phyloP scores from a whole-genome alignment of 53 echinoderm and acorn worm genomes.

The Astropecten irregularis region DNA sequence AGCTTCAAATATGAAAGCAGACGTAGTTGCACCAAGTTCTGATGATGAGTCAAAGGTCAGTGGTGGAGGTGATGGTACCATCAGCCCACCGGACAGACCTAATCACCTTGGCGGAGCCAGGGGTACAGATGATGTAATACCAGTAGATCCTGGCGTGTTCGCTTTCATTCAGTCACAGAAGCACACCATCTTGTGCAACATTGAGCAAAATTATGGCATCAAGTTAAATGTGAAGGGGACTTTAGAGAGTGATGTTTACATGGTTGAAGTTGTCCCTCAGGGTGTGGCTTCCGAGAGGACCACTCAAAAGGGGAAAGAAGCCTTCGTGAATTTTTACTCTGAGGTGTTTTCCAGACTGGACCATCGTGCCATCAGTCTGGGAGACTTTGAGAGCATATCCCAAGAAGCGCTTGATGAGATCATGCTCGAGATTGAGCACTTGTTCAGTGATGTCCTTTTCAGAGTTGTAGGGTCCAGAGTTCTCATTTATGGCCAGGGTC shows the following conservation, averaged over 20 bases:
- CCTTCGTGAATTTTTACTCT: conserved; percentile 37
- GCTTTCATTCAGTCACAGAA: conserved; percentile 30
- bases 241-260: conserved; percentile 19
- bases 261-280: conserved; percentile 9
- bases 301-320: conserved; percentile 28
- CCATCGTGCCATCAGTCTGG: conserved; percentile 25
- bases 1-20: no score
- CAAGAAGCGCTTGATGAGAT: background rate
- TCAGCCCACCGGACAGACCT: no score
- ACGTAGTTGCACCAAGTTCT: no score
- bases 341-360: conserved; percentile 33
- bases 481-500: conserved; percentile 54
- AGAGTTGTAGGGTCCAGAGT: conserved; percentile 26
- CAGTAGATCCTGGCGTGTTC: conserved; percentile 54
- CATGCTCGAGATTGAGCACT: conserved; percentile 31
- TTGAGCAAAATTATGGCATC: conserved; percentile 48
- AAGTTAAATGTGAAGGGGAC: conserved; percentile 22
- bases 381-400: conserved; percentile 9
- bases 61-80: no score
- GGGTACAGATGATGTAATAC: conserved; percentile 7
- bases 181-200: conserved; percentile 1
- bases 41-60: no score
- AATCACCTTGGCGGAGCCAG: no score
- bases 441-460: conserved; percentile 45
- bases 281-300: background rate